phyloP scores from a whole-genome alignment of 2,113 vertebrate species.

The Xenopus tropicalis region UCB_Xtro_10.0 CM004447.2:22607501-22608000 shows the following conservation, averaged over 20 bases:
- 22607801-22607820: neutral
- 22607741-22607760: too few relatives aligned
- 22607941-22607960: constrained; percentile 31
- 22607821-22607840: neutral
- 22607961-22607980: neutral
- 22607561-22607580: neutral
- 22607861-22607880: neutral
- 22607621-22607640: constrained; percentile 84
- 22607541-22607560: constrained; percentile 65
- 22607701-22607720: neutral
- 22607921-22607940: constrained; percentile 8
- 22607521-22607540: constrained; percentile 74
- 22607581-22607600: constrained; percentile 40
- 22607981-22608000: constrained; percentile 16
- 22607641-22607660: neutral
- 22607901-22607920: neutral
- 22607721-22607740: too few relatives aligned
- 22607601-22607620: constrained; percentile 65
- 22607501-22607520: constrained; percentile 84
- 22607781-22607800: too few relatives aligned
- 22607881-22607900: neutral
- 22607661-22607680: neutral
- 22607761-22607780: too few relatives aligned
- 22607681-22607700: too few relatives aligned
- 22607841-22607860: too few relatives aligned